Evolutionary conservation across 2,113 vertebrate species (phyloP).

Genomic region (Cepphus grylle): DNA sequence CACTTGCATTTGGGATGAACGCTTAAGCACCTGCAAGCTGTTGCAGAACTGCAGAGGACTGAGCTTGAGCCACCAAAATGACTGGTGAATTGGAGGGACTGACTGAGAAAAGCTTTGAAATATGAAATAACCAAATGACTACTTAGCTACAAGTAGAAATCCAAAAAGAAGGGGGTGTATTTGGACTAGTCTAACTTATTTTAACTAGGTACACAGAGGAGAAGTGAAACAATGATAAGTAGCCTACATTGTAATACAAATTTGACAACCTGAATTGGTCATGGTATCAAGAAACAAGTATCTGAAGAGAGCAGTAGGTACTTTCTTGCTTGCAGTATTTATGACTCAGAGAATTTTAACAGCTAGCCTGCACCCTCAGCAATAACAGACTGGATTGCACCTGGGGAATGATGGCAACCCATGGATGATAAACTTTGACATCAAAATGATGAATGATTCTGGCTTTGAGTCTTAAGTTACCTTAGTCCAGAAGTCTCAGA

Average conservation of each 20-base stretch:
- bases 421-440: not conserved
- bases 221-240: not conserved
- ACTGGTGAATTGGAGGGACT: constrained; percentile 16
- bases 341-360: not conserved
- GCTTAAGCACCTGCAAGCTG: not conserved
- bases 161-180: not conserved
- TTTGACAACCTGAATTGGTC: not conserved
- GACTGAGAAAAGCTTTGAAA: constrained; percentile 16
- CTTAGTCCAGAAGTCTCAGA: not conserved
- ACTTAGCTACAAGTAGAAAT: not conserved
- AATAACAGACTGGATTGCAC: not conserved
- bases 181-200: not conserved
- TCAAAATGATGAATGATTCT: not conserved
- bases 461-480: not conserved
- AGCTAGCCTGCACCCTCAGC: not conserved
- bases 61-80: constrained; percentile 18
- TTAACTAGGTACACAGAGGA: not conserved
- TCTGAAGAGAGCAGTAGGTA: not conserved
- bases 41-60: constrained; percentile 1
- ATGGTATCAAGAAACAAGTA: not conserved
- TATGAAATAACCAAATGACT: constrained; percentile 4
- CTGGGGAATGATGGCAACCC: not conserved
- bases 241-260: not conserved
- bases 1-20: constrained; percentile 63
- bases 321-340: not conserved